Base-by-base conservation (phyloP, 1,140 invertebrate genomes). In the Eriocheir sinensis region DNA sequence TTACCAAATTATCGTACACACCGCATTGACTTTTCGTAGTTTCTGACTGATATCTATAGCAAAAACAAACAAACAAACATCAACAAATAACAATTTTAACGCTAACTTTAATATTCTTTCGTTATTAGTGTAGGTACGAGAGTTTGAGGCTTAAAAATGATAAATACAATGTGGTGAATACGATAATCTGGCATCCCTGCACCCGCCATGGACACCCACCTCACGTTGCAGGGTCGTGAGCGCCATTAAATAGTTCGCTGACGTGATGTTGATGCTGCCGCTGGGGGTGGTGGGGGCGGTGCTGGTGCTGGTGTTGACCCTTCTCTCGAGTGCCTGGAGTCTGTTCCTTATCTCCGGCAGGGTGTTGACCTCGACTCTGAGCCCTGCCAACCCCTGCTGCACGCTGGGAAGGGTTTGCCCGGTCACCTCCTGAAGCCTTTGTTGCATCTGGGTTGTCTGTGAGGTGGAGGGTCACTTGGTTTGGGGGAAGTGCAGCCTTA, bases 311-410 rank as follows among this genome's bases (percentile, higher is more conserved):
- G 27, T 6, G 38, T 80, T 81, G 91, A 40, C 6, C 38, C 32
- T 44, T n/a, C 12, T 34, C 81, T 93, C 91, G 40, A 93, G 44
- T 3, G 91, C 81, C 81, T 83, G n/a, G 36, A 93, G 3, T 38
- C 91, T 30, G 81, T 81, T 53, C 81, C 53, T 30, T 12, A 93
- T 40, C 32, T 85, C 9, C 8, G 91, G 91, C n/a, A 93, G 40
- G 72, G 40, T 86, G 80, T 41, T 30, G 30, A 93, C 40, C 32
- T 48, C 91, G 9, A 27, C 40, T 30, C 85, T 80, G 12, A 93
- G 81, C 0, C 53, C 40, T 0, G 41, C 80, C 1, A 93, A 0
- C 8, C 12, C 48, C 91, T 93, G 81, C 21, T 48, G 79, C 27
- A 93, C 32, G 41, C 27, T n/a, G 32, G 91, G 80, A 3, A 93